A percentile compares a stretch with the other conserved stretches of the same genome.
Conservation (phyloP, 2,113 vertebrate species). For the Amblyopsis rosae region DNA sequence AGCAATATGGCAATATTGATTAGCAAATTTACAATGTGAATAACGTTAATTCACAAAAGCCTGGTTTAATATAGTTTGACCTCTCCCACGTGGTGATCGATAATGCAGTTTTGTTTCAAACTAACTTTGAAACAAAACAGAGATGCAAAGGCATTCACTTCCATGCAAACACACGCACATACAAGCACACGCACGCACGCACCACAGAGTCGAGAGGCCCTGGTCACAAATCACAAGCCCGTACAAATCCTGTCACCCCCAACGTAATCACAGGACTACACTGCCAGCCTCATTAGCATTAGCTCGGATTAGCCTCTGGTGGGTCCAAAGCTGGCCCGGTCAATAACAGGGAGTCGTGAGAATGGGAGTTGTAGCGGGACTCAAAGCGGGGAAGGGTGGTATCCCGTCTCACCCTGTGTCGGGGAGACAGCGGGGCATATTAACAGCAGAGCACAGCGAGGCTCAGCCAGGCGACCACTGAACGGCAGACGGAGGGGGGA, state of each 20-base stretch:
- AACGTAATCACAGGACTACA: conserved; percentile 5
- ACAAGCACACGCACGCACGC: too few relatives aligned
- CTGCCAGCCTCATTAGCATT: conserved; percentile 32
- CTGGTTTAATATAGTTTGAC: conserved; percentile 1
- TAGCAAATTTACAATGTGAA: not conserved
- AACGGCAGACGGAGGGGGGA: conserved; percentile 20
- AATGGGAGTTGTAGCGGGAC: not conserved
- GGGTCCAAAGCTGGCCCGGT: conserved; percentile 31
- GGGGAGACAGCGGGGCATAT: not conserved
- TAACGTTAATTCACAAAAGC: not conserved
- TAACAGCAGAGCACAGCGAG: not conserved
- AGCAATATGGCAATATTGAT: too few relatives aligned
- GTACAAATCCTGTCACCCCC: conserved; percentile 16
- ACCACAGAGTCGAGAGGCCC: too few relatives aligned
- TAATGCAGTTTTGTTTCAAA: too few relatives aligned
- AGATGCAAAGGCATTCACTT: too few relatives aligned
- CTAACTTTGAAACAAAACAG: too few relatives aligned
- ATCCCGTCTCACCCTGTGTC: conserved; percentile 2
- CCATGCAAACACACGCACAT: too few relatives aligned
- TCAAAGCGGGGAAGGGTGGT: not conserved
- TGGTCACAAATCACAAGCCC: too few relatives aligned
- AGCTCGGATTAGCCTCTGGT: conserved; percentile 37
- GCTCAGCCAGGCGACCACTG: not conserved
- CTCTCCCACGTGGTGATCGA: too few relatives aligned
- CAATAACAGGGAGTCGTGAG: conserved; percentile 37